These are phyloP conservation scores for Ptilodon capucinus DNA, from an alignment of 2,888 invertebrate genomes.

Conservation along the genomic window DNA sequence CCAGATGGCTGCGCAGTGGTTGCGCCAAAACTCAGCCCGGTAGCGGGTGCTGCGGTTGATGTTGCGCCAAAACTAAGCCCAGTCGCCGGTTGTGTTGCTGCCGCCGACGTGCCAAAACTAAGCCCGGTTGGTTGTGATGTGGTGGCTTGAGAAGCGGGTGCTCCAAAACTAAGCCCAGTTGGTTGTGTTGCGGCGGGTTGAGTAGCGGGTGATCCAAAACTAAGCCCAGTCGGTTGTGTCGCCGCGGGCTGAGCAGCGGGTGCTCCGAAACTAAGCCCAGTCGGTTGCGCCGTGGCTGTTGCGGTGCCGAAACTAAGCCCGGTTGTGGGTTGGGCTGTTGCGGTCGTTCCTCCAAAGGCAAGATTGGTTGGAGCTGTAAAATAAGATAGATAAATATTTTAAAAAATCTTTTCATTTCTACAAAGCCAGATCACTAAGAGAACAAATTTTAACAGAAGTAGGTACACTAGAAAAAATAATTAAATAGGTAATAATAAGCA, in stretches of 20 bases:
- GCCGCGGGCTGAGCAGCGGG: background rate
- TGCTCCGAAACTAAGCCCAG: slow-evolving; percentile 20
- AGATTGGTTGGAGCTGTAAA: slow-evolving; percentile 14
- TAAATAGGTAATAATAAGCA: too few species aligned
- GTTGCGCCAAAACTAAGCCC: slow-evolving; percentile 28
- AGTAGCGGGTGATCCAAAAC: slow-evolving; percentile 15
- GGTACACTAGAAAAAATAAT: too few species aligned
- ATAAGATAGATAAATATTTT: background rate
- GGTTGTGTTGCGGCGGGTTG: slow-evolving; percentile 6
- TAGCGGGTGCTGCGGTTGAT: slow-evolving; percentile 8
- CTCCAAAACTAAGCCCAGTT: slow-evolving; percentile 26
- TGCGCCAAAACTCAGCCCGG: slow-evolving; percentile 14
- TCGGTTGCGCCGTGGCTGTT: slow-evolving; percentile 11
- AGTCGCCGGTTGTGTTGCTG: slow-evolving; percentile 17
- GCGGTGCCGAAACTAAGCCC: slow-evolving; percentile 15
- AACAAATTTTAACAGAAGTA: too few species aligned
- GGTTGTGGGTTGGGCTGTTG: slow-evolving; percentile 2
- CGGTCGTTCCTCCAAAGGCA: slow-evolving; percentile 11
- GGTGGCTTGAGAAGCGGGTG: slow-evolving; percentile 3
- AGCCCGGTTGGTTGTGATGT: slow-evolving; percentile 13
- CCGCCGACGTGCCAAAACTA: slow-evolving; percentile 24
- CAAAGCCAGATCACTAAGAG: too few species aligned
- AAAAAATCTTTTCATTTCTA: too few species aligned
- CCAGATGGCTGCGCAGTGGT: slow-evolving; percentile 1
- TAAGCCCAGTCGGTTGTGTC: slow-evolving; percentile 9